A percentile compares a stretch with the other conserved stretches of the same genome.
These are phyloP conservation scores for Tachysurus fulvidraco DNA, from an alignment of 2,113 vertebrate genomes.

Conservation along the genomic window DNA sequence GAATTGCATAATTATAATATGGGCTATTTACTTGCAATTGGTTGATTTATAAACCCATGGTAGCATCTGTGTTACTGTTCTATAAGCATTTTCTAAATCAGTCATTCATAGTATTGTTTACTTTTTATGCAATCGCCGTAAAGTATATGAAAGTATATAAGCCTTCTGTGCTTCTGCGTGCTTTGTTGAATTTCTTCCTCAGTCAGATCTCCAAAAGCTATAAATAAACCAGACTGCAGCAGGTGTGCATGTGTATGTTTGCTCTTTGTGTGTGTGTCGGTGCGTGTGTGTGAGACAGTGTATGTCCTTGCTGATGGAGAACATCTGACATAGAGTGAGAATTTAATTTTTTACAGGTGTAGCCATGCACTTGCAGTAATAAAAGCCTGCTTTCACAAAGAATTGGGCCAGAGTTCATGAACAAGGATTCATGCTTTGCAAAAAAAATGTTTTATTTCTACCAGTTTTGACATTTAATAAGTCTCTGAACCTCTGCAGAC, in stretches of 20 bases:
- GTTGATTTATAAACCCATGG: not conserved
- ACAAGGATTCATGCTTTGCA: constrained; percentile 13
- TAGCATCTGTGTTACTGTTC: not conserved
- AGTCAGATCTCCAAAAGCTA: not conserved
- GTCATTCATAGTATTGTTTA: not conserved
- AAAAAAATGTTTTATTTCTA: constrained; percentile 11
- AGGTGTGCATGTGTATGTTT: constrained; percentile 22
- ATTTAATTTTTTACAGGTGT: constrained; percentile 53
- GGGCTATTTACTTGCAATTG: not conserved
- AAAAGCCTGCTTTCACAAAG: constrained; percentile 41
- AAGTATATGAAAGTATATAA: not conserved
- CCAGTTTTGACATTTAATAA: constrained; percentile 4
- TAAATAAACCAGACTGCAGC: constrained; percentile 22
- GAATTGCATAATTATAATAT: constrained; percentile 22
- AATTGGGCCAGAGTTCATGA: constrained; percentile 29
- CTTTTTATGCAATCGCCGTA: not conserved
- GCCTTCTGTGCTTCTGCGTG: not conserved
- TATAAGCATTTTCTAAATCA: not conserved
- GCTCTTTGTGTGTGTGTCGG: not conserved
- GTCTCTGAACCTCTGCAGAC: constrained; percentile 16
- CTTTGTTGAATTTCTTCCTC: not conserved
- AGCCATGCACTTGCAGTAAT: constrained; percentile 38
- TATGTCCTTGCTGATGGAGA: constrained; percentile 39
- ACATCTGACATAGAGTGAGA: constrained; percentile 25
- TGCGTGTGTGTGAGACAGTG: not conserved